Evolutionary conservation across 2,797 vertebrate species (phyloP).

Genomic region (Eospalax fontanierii): DNA sequence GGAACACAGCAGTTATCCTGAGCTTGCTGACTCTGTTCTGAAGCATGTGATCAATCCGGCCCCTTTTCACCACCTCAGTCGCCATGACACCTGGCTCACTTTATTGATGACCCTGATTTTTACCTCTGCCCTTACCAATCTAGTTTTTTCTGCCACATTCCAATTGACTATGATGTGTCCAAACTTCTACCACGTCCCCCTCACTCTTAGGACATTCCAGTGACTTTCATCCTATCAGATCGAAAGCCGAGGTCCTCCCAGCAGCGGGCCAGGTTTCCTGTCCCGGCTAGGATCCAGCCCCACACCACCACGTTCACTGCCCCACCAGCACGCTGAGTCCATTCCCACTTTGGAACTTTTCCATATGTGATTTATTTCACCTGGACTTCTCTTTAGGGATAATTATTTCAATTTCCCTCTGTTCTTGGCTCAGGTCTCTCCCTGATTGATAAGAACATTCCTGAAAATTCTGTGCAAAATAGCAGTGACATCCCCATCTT

Average conservation of each 20-base stretch:
- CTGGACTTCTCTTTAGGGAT: background rate
- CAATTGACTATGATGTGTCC: background rate
- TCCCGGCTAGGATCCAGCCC: background rate
- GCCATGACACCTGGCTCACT: background rate
- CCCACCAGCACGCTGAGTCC: fast-evolving
- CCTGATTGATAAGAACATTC: background rate
- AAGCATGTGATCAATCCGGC: background rate
- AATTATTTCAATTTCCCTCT: background rate
- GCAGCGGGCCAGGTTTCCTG: fast-evolving
- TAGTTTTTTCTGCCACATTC: background rate
- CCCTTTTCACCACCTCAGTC: background rate
- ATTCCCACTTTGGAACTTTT: no score
- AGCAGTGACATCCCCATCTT: background rate
- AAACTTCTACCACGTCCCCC: background rate
- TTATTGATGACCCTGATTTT: background rate
- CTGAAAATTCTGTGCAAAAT: background rate
- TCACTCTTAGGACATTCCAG: background rate
- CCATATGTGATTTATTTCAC: background rate
- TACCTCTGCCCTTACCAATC: background rate
- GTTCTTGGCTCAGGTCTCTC: background rate
- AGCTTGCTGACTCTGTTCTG: background rate
- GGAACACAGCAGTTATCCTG: background rate
- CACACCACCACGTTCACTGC: fast-evolving
- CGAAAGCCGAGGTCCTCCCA: background rate
- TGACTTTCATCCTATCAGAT: background rate